A percentile compares a stretch with the other conserved stretches of the same genome.
Conservation (phyloP, 2,113 vertebrate species). For the Rhabdomys dilectus region DNA sequence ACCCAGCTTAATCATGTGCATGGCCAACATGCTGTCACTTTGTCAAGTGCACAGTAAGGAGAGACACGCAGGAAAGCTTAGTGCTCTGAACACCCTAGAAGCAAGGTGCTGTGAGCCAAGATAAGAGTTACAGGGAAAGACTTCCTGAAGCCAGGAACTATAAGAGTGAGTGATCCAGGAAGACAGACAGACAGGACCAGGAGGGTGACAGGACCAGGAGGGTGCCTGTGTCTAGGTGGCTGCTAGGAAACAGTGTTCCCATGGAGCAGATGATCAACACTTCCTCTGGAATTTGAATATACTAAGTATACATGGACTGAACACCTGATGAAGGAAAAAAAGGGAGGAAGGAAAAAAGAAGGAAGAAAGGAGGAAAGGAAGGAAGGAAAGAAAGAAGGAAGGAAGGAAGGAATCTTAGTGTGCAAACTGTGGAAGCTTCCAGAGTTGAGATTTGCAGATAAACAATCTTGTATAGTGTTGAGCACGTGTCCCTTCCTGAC, state of each 20-base stretch:
- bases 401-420: background rate
- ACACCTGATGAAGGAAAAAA: background rate
- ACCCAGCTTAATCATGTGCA: conserved; percentile 26
- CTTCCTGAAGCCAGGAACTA: background rate
- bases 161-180: background rate
- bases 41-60: background rate
- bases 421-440: background rate
- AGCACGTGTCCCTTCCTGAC: background rate
- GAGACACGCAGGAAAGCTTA: conserved; percentile 6
- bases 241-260: background rate
- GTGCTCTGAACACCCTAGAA: background rate
- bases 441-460: background rate
- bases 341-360: rapidly evolving
- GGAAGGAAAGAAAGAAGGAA: too few relatives aligned
- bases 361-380: rapidly evolving
- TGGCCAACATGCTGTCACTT: conserved; percentile 53
- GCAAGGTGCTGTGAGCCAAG: background rate
- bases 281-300: background rate
- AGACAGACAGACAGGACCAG: background rate
- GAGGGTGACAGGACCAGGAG: background rate
- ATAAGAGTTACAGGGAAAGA: rapidly evolving
- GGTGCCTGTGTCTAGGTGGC: background rate
- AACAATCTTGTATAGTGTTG: background rate
- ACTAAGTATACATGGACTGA: background rate
- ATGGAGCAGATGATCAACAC: too few relatives aligned